Base-by-base conservation (phyloP, 2,888 invertebrate genomes). In the Marasmarcha lunaedactyla region DNA sequence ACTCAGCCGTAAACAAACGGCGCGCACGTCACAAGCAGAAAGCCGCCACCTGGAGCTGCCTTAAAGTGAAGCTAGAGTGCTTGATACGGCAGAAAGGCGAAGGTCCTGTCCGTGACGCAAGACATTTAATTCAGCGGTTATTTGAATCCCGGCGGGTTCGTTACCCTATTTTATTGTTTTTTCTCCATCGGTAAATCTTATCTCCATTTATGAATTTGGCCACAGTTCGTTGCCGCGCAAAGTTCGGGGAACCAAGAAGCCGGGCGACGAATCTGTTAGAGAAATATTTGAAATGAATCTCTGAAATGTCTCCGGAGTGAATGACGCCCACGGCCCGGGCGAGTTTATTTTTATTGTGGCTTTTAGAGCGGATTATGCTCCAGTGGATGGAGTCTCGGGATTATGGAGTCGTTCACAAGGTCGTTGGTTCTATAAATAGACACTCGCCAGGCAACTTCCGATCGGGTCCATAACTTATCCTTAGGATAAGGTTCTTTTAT, bases 51-150 rank as follows among this genome's bases (percentile, higher is more conserved):
- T 30, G 30, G 30, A 20, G 4, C 20, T 3, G 20, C 20, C 7
- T 5, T 20, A 5, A 20, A 20, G 20, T 20, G 7, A 20, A 20
- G 20, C 20, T 20, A 5, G 20, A 20, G n/a, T 30, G 30, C n/a
- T 30, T n/a, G n/a, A 30, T 5, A 37, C 37, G 14, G 39, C 30
- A 40, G 27, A 34, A 51, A 57, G 60, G 58, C 59, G 51, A 56
- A 58, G 52, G 56, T 50, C 55, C 57, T 61, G 40, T 44, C 45
- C 38, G 47, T 55, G 56, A 58, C 56, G 52, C 44, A 47, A 48
- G 43, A 44, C 39, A 36, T 14, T 30, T 30, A 30, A 30, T 30
- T 4, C 30, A 3, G 30, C 30, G 20, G 20, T 20, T n/a, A 30
- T 30, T 30, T 30, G n/a, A n/a, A n/a, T n/a, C n/a, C n/a, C n/a